These are phyloP conservation scores for Polypterus senegalus DNA, from an alignment of 2,113 vertebrate genomes.

Conservation along the genomic window DNA sequence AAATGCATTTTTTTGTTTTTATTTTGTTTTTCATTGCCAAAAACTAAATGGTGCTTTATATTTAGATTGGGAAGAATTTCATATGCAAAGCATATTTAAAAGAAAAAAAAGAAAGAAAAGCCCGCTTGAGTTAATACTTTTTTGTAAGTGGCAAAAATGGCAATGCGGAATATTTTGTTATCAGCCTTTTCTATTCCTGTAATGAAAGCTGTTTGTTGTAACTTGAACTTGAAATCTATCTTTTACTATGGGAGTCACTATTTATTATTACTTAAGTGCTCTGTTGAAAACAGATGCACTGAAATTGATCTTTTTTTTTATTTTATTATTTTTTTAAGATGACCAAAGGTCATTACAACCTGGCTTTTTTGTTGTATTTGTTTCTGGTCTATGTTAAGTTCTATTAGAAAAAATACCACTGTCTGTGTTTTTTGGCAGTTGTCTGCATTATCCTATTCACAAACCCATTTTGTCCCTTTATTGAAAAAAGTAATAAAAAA, in stretches of 20 bases:
- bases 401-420: slow-evolving; percentile 96
- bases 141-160: slow-evolving; percentile 99
- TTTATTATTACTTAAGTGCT: slow-evolving; percentile 96
- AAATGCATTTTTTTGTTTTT: slow-evolving; percentile 60
- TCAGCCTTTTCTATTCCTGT: slow-evolving; percentile 99
- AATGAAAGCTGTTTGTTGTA: slow-evolving; percentile 99
- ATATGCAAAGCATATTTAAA: slow-evolving; percentile 99
- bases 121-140: slow-evolving; percentile 96
- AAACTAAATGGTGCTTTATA: slow-evolving; percentile 99
- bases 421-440: slow-evolving; percentile 99
- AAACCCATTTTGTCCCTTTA: slow-evolving; percentile 99
- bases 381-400: slow-evolving; percentile 98
- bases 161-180: slow-evolving; percentile 99
- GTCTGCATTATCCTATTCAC: slow-evolving; percentile 99
- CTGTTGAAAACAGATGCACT: slow-evolving; percentile 94
- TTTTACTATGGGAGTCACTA: slow-evolving; percentile 99
- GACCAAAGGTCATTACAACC: slow-evolving; percentile 95
- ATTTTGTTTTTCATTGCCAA: slow-evolving; percentile 92
- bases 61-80: slow-evolving; percentile 98
- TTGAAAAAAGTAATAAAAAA: slow-evolving; percentile 97
- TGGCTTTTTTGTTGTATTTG: slow-evolving; percentile 85
- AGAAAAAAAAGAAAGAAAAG: slow-evolving; percentile 64
- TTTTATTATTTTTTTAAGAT: slow-evolving; percentile 65
- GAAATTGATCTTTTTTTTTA: slow-evolving; percentile 78
- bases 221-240: slow-evolving; percentile 98